A percentile compares a stretch with the other conserved stretches of the same genome.
These are phyloP conservation scores for Lutjanus campechanus DNA, from an alignment of 2,797 vertebrate species.

Conservation along the genomic window DNA sequence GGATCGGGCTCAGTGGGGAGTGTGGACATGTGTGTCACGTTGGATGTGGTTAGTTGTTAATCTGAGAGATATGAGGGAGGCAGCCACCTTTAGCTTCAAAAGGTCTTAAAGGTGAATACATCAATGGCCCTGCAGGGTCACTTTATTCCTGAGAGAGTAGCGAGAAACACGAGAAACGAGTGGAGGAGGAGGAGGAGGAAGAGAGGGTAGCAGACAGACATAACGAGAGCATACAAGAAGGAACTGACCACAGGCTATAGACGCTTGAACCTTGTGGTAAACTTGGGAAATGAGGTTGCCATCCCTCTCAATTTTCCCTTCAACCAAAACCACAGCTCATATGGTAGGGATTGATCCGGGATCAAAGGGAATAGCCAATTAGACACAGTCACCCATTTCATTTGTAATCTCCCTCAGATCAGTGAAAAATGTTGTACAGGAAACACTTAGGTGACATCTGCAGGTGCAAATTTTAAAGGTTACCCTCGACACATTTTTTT, in stretches of 20 bases:
- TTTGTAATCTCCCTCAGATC: conserved; percentile 70
- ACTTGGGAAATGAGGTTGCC: conserved; percentile 84
- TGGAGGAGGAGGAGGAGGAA: conserved; percentile 28
- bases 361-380: conserved; percentile 83
- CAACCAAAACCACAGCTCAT: conserved; percentile 78
- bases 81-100: conserved; percentile 71
- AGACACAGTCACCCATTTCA: conserved; percentile 77
- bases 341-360: conserved; percentile 81
- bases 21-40: conserved; percentile 68
- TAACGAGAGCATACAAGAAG: conserved; percentile 66
- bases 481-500: conserved; percentile 24
- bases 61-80: conserved; percentile 72
- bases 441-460: conserved; percentile 74
- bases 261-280: conserved; percentile 83
- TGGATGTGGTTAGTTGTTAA: conserved; percentile 79
- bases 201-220: conserved; percentile 62
- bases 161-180: conserved; percentile 53
- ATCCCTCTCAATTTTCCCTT: conserved; percentile 80
- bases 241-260: conserved; percentile 79
- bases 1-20: conserved; percentile 17
- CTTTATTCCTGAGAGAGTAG: conserved; percentile 56
- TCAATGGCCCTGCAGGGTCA: conserved; percentile 62
- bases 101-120: conserved; percentile 71
- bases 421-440: conserved; percentile 61
- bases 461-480: conserved; percentile 75